phyloP scores from a whole-genome alignment of 1,140 invertebrate species.

The Eriocheir sinensis region DNA sequence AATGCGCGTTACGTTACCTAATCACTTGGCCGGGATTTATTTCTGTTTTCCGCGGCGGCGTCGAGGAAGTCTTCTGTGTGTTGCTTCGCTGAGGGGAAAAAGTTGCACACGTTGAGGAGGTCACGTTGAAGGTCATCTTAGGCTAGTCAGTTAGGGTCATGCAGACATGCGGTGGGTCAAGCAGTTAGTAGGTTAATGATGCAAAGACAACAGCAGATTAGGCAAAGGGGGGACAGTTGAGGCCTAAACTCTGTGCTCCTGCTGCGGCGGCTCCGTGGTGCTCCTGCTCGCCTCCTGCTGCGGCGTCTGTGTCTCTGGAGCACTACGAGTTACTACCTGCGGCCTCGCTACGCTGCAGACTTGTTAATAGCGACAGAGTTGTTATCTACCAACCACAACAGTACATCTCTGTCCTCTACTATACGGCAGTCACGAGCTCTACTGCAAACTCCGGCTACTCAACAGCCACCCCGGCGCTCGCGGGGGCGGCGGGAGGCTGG shows the following conservation, averaged over 20 bases:
- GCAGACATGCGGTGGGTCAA: constrained; percentile 72
- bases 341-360: constrained; percentile 33
- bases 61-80: neutral
- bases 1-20: constrained; percentile 23
- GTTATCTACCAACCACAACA: constrained; percentile 59
- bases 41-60: neutral
- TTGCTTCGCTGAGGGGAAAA: no score
- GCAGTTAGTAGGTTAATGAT: constrained; percentile 66
- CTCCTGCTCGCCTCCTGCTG: neutral
- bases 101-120: neutral
- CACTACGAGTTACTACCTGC: constrained; percentile 47
- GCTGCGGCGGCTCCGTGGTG: neutral
- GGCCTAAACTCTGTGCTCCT: constrained; percentile 56
- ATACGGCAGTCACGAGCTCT: constrained; percentile 38
- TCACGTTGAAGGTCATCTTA: neutral
- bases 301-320: constrained; percentile 11
- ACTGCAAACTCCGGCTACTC: constrained; percentile 51
- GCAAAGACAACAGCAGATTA: constrained; percentile 35
- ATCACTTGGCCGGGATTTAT: constrained; percentile 4
- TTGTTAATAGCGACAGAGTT: constrained; percentile 49
- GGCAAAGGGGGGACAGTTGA: constrained; percentile 37
- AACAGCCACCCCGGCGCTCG: constrained; percentile 3
- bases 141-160: constrained; percentile 57
- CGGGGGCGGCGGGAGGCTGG: neutral
- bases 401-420: constrained; percentile 50